Base-by-base conservation (phyloP, 2,888 invertebrate genomes). In the Drosophila nr. perissopoda region DNA sequence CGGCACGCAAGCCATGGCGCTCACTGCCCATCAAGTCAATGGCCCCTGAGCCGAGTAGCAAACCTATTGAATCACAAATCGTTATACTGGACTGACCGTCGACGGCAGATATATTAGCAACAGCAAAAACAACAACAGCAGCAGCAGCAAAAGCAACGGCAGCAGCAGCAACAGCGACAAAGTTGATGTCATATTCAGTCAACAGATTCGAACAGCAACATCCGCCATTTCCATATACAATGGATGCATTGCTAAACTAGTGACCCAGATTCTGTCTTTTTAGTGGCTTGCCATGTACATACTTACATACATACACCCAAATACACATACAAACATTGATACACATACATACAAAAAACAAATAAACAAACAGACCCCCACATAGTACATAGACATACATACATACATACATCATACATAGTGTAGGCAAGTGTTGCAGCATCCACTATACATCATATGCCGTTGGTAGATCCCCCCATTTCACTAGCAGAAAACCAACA, bases 1-100 rank as follows among this genome's bases (percentile, higher is more conserved):
- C 97, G 75, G 97, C 97, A 51, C 95, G 98, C 78, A 97, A 97
- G 92, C 98, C 98, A 16, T 97, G 97, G 96, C 94, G 96, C 90
- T 94, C 94, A 92, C 93, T 96, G 89, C 92, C 92, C 73, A 91
- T 91, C 68, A 93, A 94, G 92, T 82, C 88, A 68, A 79, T 91
- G 76, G 82, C 87, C 61, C 76, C 85, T 7, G 85, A 86, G 73
- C 89, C 91, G 73, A 92, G 89, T 72, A 92, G 88, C 81, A 91
- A 92, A 89, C 90, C 94, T 81, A 94, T 94, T 87, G 94, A 95
- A 93, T 94, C 95, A 93, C 95, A 95, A 94, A 96, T 96, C 91
- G 96, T 96, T 90, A 95, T 95, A 94, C 94, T 96, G 92, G 96
- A 96, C 95, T 96, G 96, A 96, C 95, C 94, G 89, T 89, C 92